Conservation (phyloP, 1,140 invertebrate species). For the Drosophila chauvacae region DNA sequence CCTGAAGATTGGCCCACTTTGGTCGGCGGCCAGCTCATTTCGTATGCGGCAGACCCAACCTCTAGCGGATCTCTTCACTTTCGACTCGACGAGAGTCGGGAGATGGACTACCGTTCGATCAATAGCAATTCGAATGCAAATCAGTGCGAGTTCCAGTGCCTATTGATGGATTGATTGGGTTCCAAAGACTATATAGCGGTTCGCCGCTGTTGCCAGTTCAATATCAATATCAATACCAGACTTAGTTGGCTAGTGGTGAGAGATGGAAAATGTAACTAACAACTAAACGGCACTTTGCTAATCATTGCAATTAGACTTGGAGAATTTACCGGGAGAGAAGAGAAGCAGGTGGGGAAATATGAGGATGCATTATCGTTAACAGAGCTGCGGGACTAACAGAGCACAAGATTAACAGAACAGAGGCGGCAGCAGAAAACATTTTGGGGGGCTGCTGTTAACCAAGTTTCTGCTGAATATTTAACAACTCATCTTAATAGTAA, state of each 20-base stretch:
- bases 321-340: constrained; percentile 27
- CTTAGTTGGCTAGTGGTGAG: constrained; percentile 11
- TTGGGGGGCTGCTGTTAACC: background rate
- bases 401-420: background rate
- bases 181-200: constrained; percentile 53
- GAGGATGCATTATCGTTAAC: background rate
- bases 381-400: background rate
- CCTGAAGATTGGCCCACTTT: constrained; percentile 61
- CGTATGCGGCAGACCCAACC: constrained; percentile 41
- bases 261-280: constrained; percentile 40
- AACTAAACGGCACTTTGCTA: constrained; percentile 76
- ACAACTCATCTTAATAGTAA: background rate
- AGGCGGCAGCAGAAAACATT: background rate
- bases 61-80: constrained; percentile 78
- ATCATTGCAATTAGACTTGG: constrained; percentile 68
- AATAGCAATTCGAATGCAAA: constrained; percentile 82
- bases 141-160: constrained; percentile 61
- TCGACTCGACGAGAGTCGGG: constrained; percentile 54
- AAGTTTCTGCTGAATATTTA: background rate
- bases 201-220: constrained; percentile 23
- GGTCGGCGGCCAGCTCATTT: constrained; percentile 41
- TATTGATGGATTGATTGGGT: constrained; percentile 65
- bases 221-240: constrained; percentile 41
- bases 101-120: constrained; percentile 75
- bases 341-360: constrained; percentile 5